These are phyloP conservation scores for Odobenus rosmarus DNA, from an alignment of 2,113 vertebrate species.

Conservation along the genomic window DNA sequence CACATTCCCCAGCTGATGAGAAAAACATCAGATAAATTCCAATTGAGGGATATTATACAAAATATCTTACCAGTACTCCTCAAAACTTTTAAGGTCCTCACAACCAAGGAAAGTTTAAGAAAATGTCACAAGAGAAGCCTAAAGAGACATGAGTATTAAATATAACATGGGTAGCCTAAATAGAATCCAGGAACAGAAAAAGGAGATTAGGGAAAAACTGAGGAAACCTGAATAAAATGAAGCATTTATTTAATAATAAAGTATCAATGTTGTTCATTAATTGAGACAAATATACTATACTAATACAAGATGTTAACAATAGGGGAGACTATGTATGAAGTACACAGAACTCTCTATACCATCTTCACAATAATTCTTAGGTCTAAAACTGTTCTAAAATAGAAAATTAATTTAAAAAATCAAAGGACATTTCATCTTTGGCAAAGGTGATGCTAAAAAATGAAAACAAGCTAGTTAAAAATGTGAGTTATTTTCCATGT, in stretches of 20 bases:
- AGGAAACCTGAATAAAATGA: conserved; percentile 18
- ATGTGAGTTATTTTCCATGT: not conserved
- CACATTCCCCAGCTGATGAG: not conserved
- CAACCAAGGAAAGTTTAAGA: conserved; percentile 37
- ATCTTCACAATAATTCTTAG: conserved; percentile 46
- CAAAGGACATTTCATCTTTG: conserved; percentile 14
- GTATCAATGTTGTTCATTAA: not conserved
- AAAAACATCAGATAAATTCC: conserved; percentile 1
- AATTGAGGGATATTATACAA: not conserved
- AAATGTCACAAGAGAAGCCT: not conserved
- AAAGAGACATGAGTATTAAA: conserved; percentile 2
- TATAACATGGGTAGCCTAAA: not conserved
- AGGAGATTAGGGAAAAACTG: not conserved
- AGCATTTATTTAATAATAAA: conserved; percentile 1
- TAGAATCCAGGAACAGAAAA: not conserved
- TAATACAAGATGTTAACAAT: not conserved
- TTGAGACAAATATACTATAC: not conserved
- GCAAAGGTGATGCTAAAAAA: conserved; percentile 8
- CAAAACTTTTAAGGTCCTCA: not conserved
- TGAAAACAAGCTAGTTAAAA: not conserved
- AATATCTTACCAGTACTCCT: not conserved
- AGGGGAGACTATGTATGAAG: not conserved
- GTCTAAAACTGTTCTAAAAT: conserved; percentile 34
- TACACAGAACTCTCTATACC: not conserved
- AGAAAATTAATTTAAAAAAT: not conserved